Base-by-base conservation (phyloP, 2,888 invertebrate species). In the Aradus depressus region DNA sequence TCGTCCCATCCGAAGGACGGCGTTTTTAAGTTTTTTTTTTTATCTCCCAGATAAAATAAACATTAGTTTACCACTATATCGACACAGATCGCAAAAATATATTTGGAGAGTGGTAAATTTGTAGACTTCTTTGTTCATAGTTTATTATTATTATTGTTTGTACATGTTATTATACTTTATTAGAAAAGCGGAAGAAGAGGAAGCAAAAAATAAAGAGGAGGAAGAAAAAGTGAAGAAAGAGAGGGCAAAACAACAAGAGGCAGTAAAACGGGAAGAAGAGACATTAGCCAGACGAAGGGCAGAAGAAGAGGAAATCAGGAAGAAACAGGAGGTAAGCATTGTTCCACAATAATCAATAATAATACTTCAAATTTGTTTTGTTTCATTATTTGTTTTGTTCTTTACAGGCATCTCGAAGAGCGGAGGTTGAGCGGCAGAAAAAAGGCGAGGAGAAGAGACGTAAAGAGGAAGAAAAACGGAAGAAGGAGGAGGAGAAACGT, bases 191-290 rank as follows among this genome's bases (percentile, higher is more conserved):
- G 61, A 61, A 55, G 67, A 66, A 51, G 66, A 70, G 57, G 75
- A 76, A 57, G 68, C 68, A n/a, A 74, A 73, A 54, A 70, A 70
- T 42, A 71, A 71, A 57, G 65, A 65, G 4, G 68, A 69, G 43
- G 73, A 73, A 53, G 75, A 75, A 55, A 74, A 74, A 50, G 66
- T 67, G 34, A 72, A 68, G 59, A 73, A 70, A 75, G 51, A 69
- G 69, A 60, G 67, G 70, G 44, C 69, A 68, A 44, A 72, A 70
- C 74, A 66, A 50, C 71, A 65, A 65, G 72, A 63, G 63, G 68
- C 59, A 61, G 72, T 66, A 63, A 72, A 65, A 63, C 73, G 67
- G 65, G 73, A 67, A 58, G 73, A 63, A 38, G 67, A 68, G 49
- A 63, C 63, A 12, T 64, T 66, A 45, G 60, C 59, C 28, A 45